Base-by-base conservation (phyloP, 2,888 invertebrate genomes). In the Drosophila kuntzei region DNA sequence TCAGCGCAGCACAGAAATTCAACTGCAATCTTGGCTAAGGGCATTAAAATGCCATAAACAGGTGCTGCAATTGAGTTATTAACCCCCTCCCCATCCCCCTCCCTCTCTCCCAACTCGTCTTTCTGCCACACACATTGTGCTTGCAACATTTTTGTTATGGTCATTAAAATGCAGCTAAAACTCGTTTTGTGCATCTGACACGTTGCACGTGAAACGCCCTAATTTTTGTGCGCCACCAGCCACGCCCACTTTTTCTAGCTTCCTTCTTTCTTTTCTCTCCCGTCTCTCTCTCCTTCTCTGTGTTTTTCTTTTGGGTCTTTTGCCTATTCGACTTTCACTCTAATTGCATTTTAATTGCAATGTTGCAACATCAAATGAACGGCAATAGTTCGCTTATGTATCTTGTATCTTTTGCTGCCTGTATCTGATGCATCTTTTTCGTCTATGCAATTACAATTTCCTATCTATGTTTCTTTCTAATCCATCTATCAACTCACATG, bases 321-420 rank as follows among this genome's bases (percentile, higher is more conserved):
- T 39, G 54, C 47, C 46, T 36, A 43, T 32, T 46, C 32, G 51
- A 79, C 66, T 82, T 78, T 64, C 67, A 58, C 73, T 68, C 80
- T 85, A 88, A 83, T 87, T 83, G 74, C 88, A 82, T 86, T 87
- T 87, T 83, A 87, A 87, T 85, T 83, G 86, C 77, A 69, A 60
- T 58, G 46, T 63, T 61, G 43, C 53, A 44, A 16, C 62, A 57
- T 41, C 46, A 50, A 43, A 66, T 46, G 18, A 51, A 41, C 43
- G 8, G 32, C 37, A 18, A 27, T 29, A 29, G 16, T 46, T 27
- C 3, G 27, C 12, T 25, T 32, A 22, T 32, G 49, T 22, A 41
- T 36, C 50, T 32, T 37, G 51, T 8, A 51, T 51, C 37, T 51
- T 20, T 37, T 46, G 27, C 14, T 2, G 11, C 46, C 4, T 8